Evolutionary conservation across 1,140 invertebrate genomes (phyloP), one percentile per base, ranked within the genome.

Genomic region (Drosophila neocordata): DNA sequence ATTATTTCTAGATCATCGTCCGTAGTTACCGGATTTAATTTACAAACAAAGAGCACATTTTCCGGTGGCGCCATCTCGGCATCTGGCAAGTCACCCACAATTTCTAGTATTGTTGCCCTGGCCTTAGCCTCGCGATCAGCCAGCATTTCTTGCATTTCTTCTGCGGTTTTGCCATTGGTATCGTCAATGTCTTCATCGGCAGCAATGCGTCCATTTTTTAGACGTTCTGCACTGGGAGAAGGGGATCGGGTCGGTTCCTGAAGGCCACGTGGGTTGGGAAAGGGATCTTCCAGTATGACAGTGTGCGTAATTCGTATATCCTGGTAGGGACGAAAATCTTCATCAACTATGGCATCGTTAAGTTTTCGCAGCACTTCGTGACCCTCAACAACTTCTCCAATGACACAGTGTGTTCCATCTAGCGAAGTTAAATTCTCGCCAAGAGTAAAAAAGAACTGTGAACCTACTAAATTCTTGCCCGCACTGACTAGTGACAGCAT

Each of bases 21-120:
- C 35, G 95, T 98, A 3, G 99, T 99, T 0, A 99, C 98, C 24
- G 99, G 98, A 94, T 99, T 99, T n/a, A 99, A 93, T 93, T 99
- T 99, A 92, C 99, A 99, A 6, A 99, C 97, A 93, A 99, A 99
- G 0, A 99, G 92, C 9, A 99, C 98, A 94, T 99, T 99, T 93
- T 99, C 99, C 7, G 98, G 98, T 0, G 99, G 99, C 18, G 97
- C 97, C 90, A 99, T 96, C 48, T 99, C 98, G 41, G 97, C 98
- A 93, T 99, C 96, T 0, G 98, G 99, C 59, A 99, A 93, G 92
- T 99, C 99, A 0, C 99, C 99, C 35, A 99, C 97, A 93, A 99
- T 99, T 94, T 99, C 98, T 41, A 99, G 93, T 76, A 99, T 98
- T 15, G 98, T 99, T 7, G 99, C 99, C 83, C 98, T 94, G 13